Evolutionary conservation across 2,888 invertebrate species (phyloP), one percentile per base, ranked within the genome.

Genomic region (Pharmacophagus antenor): DNA sequence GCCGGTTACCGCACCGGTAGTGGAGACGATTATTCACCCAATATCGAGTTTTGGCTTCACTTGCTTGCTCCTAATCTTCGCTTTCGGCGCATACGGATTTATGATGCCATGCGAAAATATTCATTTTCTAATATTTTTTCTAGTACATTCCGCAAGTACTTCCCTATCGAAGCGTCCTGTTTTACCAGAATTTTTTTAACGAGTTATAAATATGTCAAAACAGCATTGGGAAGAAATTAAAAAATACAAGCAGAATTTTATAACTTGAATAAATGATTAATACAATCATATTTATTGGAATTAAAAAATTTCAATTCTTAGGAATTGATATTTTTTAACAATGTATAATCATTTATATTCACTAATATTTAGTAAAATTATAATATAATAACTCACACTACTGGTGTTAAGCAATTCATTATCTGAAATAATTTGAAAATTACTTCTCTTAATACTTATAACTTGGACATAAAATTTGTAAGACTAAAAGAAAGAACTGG

Each of bases 1-100:
- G 87, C 75, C 78, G 80, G 75, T 80, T 76, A 84, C 85, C 87
- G 82, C 85, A 80, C 89, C 90, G 90, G 90, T 88, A 89, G 88
- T 87, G 84, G 82, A 81, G 80, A 87, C 90, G 84, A 89, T 90
- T 88, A 90, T 88, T 90, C 89, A 90, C 82, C 87, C 87, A 89
- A 88, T 89, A 90, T 90, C 90, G 88, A 88, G 88, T 89, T 89
- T 88, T 88, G 86, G 88, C 88, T 86, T 85, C 84, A 88, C 85
- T 88, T 82, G 84, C 85, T 84, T 79, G 77, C 77, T 78, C 74
- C 85, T 86, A 88, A 88, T 89, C 89, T 89, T 88, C 79, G 84
- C 81, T 84, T 84, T 84, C 83, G 80, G 78, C 82, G 81, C 65
- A 70, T 71, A 70, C 72, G 71, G 72, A 86, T 87, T 86, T 88